Percentiles rank a stretch among this genome's conserved stretches.
phyloP scores from a whole-genome alignment of 2,797 vertebrate genomes.

The Chaunax sp. region DNA sequence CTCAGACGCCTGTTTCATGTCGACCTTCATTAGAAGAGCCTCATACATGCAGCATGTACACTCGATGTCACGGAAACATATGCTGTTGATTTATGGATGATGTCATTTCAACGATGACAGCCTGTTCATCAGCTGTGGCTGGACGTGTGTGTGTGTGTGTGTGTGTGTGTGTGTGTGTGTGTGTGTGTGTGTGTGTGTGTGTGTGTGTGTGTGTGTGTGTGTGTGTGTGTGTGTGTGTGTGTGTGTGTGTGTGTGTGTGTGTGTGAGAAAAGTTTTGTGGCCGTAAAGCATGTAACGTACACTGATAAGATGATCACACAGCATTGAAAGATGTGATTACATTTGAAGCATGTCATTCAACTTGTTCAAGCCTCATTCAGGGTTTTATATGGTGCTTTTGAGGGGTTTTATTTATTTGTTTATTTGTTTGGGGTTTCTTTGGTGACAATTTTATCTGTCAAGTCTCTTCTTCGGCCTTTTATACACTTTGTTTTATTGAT shows the following conservation, averaged over 20 bases:
- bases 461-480: too few species aligned
- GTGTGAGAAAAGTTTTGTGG: too few species aligned
- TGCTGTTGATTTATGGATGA: conserved; percentile 34
- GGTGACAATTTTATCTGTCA: too few species aligned
- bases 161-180: neutral
- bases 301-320: neutral
- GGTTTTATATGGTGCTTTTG: neutral
- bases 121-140: conserved; percentile 4
- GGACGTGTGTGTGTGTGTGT: neutral
- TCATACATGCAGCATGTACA: conserved; percentile 7
- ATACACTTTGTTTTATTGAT: too few species aligned
- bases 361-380: neutral
- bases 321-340: neutral
- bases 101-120: conserved; percentile 44
- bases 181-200: too few species aligned
- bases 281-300: too few species aligned
- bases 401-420: too few species aligned
- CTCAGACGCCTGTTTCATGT: neutral
- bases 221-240: too few species aligned
- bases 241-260: too few species aligned
- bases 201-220: too few species aligned
- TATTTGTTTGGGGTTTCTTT: too few species aligned
- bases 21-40: conserved; percentile 29
- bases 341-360: neutral
- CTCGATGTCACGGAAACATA: conserved; percentile 32